Conservation (phyloP, 2,888 invertebrate genomes). For the Diogma glabrata region DNA sequence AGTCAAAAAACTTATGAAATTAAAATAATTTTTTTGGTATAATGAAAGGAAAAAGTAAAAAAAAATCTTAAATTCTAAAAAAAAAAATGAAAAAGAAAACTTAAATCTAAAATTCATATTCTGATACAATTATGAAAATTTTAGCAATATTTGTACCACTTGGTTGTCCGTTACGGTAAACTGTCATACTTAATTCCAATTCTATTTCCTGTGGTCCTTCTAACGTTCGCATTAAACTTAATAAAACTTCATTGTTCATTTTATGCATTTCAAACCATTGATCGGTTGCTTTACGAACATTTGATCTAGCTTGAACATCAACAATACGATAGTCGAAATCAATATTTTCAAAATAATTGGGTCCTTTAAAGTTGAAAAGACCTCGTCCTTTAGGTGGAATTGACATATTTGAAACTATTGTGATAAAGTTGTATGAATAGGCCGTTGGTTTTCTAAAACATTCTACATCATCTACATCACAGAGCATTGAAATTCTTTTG, state of each 20-base stretch:
- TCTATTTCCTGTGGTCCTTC: slow-evolving; percentile 87
- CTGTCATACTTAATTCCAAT: slow-evolving; percentile 74
- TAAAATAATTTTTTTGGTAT: too few relatives aligned
- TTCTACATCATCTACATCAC: slow-evolving; percentile 56
- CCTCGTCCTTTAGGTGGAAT: slow-evolving; percentile 49
- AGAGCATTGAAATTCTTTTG: slow-evolving; percentile 54
- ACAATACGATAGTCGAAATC: slow-evolving; percentile 63
- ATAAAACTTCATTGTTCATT: slow-evolving; percentile 55
- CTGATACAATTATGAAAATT: slow-evolving; percentile 74
- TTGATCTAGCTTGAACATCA: slow-evolving; percentile 52
- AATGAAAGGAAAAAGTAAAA: too few relatives aligned
- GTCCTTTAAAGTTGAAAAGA: slow-evolving; percentile 82
- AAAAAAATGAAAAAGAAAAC: too few relatives aligned
- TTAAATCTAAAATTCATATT: too few relatives aligned
- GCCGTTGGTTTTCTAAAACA: slow-evolving; percentile 74
- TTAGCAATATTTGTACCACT: slow-evolving; percentile 77
- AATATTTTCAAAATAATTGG: slow-evolving; percentile 56
- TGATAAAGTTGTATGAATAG: slow-evolving; percentile 87
- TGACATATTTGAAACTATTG: slow-evolving; percentile 73
- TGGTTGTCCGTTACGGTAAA: slow-evolving; percentile 58
- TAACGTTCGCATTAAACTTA: slow-evolving; percentile 61
- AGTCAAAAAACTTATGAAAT: too few relatives aligned
- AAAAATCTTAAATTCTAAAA: too few relatives aligned
- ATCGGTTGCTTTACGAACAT: slow-evolving; percentile 44
- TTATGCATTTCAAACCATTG: slow-evolving; percentile 44